phyloP scores from a whole-genome alignment of 2,888 invertebrate genomes.

The Chymomyza fuscimana region DNA sequence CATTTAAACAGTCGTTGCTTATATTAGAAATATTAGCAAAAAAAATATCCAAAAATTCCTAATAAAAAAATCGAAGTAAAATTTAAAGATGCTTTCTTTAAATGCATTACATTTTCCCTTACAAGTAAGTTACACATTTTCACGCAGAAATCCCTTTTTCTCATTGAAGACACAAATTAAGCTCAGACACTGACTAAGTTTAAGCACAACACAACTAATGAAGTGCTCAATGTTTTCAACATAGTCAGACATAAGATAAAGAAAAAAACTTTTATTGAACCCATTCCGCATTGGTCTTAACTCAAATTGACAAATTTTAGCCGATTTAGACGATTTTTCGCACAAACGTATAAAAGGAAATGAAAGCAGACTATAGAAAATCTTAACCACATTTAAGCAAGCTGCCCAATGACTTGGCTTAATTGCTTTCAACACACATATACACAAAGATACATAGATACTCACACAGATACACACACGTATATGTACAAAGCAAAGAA shows the following conservation, averaged over 20 bases:
- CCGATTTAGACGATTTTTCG: slow-evolving; percentile 50
- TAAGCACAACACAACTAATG: slow-evolving; percentile 47
- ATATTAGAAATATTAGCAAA: too few relatives aligned
- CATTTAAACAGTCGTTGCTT: too few relatives aligned
- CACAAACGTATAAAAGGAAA: slow-evolving; percentile 21
- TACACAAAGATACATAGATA: background rate
- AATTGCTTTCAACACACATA: slow-evolving; percentile 46
- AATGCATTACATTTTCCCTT: too few relatives aligned
- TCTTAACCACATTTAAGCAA: slow-evolving; percentile 48
- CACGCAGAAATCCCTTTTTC: too few relatives aligned
- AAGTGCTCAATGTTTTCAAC: slow-evolving; percentile 45
- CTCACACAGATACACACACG: slow-evolving; percentile 16
- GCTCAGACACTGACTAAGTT: background rate
- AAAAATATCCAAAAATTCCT: too few relatives aligned
- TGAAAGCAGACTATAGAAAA: slow-evolving; percentile 39
- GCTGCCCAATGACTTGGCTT: slow-evolving; percentile 38
- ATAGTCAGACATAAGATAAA: background rate
- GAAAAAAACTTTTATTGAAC: slow-evolving; percentile 29
- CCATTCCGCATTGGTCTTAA: slow-evolving; percentile 66
- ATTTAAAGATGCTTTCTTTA: too few relatives aligned
- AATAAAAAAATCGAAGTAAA: too few relatives aligned
- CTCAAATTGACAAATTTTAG: slow-evolving; percentile 67
- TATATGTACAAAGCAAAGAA: too few relatives aligned
- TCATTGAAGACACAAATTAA: background rate
- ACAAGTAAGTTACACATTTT: too few relatives aligned